Base-by-base conservation (phyloP, 2,888 invertebrate species). In the Apoda limacodes region DNA sequence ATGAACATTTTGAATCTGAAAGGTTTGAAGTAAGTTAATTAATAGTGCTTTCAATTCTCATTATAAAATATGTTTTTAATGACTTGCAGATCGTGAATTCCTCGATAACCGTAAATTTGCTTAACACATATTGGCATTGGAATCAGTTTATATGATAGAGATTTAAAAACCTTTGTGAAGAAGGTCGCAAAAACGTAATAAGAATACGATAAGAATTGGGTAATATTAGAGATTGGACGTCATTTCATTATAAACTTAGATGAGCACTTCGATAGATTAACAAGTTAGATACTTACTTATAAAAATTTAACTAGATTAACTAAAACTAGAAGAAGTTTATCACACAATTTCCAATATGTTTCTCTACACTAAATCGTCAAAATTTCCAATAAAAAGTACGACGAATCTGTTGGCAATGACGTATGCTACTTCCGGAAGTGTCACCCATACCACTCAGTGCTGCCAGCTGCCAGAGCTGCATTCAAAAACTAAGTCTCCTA, bases 1-100 rank as follows among this genome's bases (percentile, higher is more conserved):
- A 95, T 89, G 85, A 95, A 95, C 95, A 95, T 95, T 69, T 63
- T 76, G 66, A 65, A 68, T 75, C 76, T 78, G 74, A 50, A 78
- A 57, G 30, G 30, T 39, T 25, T 39, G 45, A 42, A 39, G 26
- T 30, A 26, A 43, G 56, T 59, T 55, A 63, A 42, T 52, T 55
- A 35, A 52, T 30, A 36, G 44, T 43, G 48, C 45, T 43, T 38
- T 42, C 45, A 47, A 42, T 34, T 53, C 51, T 60, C 60, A 70
- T 63, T 70, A 67, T 65, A 65, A 63, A 45, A 48, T 26, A 40
- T 48, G 55, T 49, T 46, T 55, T 42, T 60, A 60, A 63, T 75
- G 74, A 75, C 72, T 76, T 70, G 72, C 74, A 61, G 56, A 53
- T 57, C 52, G 20, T 25, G 28, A 25, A 24, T 30, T 20, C 37